Percentiles rank a stretch among this genome's conserved stretches.
Conservation (phyloP, 2,113 vertebrate species). For the Pholis gunnellus region DNA sequence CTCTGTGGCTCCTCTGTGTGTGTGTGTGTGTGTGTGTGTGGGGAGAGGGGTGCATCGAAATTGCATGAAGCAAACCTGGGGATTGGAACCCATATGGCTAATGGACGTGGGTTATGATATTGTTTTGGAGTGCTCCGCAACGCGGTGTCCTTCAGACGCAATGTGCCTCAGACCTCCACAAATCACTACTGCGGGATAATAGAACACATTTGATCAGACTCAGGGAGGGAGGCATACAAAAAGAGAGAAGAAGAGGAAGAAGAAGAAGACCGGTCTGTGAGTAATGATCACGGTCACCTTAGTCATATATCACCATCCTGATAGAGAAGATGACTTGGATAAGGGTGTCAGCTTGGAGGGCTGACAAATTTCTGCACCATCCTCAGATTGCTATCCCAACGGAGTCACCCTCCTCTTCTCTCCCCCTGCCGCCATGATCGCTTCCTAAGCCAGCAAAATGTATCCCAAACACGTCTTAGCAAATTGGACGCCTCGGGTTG, state of each 20-base stretch:
- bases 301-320: conserved; percentile 70
- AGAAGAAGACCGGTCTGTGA: conserved; percentile 54
- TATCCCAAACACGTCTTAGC: conserved; percentile 57
- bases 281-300: conserved; percentile 80
- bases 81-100: conserved; percentile 73
- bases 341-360: conserved; percentile 62
- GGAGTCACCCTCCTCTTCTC: background rate
- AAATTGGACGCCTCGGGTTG: conserved; percentile 46
- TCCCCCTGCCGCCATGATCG: conserved; percentile 37
- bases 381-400: conserved; percentile 49
- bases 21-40: no score
- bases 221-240: conserved; percentile 49
- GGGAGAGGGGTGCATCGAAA: conserved; percentile 21
- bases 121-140: conserved; percentile 71
- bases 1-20: conserved; percentile 15
- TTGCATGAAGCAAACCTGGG: conserved; percentile 68
- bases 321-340: conserved; percentile 70
- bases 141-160: conserved; percentile 66
- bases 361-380: conserved; percentile 70
- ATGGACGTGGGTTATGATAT: conserved; percentile 75
- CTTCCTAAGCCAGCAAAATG: conserved; percentile 51
- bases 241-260: conserved; percentile 16
- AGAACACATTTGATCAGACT: conserved; percentile 67
- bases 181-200: conserved; percentile 68
- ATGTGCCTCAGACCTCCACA: conserved; percentile 62